These are phyloP conservation scores for Oncorhynchus nerka DNA, from an alignment of 2,113 vertebrate species.

Conservation along the genomic window DNA sequence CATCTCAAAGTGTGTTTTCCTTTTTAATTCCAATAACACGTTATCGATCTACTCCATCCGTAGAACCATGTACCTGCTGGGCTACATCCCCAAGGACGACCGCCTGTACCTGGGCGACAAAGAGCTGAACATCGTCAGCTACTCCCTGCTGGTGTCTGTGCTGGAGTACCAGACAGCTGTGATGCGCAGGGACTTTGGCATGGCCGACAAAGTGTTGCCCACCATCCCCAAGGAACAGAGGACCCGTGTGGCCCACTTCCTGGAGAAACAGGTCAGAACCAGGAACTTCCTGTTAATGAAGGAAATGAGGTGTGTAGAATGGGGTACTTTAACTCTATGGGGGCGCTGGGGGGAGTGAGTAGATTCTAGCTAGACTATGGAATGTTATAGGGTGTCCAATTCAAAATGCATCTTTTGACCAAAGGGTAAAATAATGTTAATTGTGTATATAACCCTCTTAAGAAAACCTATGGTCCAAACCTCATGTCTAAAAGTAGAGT, in stretches of 20 bases:
- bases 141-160: conserved; percentile 93
- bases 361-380: too few species aligned
- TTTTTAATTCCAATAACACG: too few species aligned
- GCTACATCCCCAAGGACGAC: conserved; percentile 98
- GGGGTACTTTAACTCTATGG: too few species aligned
- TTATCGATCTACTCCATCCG: conserved; percentile 24
- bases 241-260: conserved; percentile 95
- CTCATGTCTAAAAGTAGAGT: too few species aligned
- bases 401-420: too few species aligned
- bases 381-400: too few species aligned
- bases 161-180: conserved; percentile 98
- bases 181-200: conserved; percentile 95
- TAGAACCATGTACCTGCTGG: conserved; percentile 97
- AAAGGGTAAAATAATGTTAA: too few species aligned
- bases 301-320: not conserved
- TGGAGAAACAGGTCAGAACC: conserved; percentile 91
- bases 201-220: conserved; percentile 97
- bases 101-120: conserved; percentile 96
- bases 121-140: conserved; percentile 96
- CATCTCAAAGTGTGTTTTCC: too few species aligned
- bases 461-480: too few species aligned
- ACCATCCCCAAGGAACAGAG: conserved; percentile 98
- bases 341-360: too few species aligned
- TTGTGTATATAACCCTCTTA: too few species aligned
- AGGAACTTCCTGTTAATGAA: not conserved